These are phyloP conservation scores for Hydraecia micacea DNA, from an alignment of 2,888 invertebrate genomes.

Conservation along the genomic window DNA sequence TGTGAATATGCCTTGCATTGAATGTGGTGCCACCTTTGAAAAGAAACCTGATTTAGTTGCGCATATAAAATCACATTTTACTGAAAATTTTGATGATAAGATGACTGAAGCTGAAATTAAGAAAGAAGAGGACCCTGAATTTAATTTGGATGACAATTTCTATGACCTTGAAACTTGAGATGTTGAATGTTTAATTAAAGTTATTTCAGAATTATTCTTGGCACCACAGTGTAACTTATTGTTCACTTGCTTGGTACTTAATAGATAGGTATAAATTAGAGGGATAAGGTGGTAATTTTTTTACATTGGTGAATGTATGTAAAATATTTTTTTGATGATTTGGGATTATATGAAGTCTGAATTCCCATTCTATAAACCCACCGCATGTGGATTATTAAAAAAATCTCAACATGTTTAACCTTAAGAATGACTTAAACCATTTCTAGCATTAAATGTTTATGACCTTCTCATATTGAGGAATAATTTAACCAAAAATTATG, in stretches of 20 bases:
- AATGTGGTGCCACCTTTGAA: constrained; percentile 91
- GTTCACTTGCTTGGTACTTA: constrained; percentile 61
- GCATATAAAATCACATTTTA: constrained; percentile 91
- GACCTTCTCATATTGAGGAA: constrained; percentile 66
- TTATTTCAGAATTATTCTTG: constrained; percentile 54
- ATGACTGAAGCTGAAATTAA: constrained; percentile 80
- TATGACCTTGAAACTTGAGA: constrained; percentile 86
- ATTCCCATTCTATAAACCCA: constrained; percentile 16
- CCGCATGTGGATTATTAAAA: constrained; percentile 5
- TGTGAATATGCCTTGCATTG: constrained; percentile 91
- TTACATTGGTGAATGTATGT: constrained; percentile 26
- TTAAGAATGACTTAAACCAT: constrained; percentile 7
- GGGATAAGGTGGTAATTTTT: constrained; percentile 15
- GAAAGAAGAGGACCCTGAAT: constrained; percentile 83
- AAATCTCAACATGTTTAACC: constrained; percentile 8
- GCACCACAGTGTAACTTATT: constrained; percentile 40
- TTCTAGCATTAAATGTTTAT: constrained; percentile 41
- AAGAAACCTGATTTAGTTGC: constrained; percentile 90
- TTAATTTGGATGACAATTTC: constrained; percentile 82
- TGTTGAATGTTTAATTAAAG: constrained; percentile 59
- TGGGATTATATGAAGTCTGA: constrained; percentile 25
- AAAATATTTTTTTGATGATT: constrained; percentile 28
- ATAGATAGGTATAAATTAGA: constrained; percentile 35
- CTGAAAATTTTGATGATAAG: constrained; percentile 87
- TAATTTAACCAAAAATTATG: constrained; percentile 62